Conservation (phyloP, 2,113 vertebrate species). For the Siniperca knerii region DNA sequence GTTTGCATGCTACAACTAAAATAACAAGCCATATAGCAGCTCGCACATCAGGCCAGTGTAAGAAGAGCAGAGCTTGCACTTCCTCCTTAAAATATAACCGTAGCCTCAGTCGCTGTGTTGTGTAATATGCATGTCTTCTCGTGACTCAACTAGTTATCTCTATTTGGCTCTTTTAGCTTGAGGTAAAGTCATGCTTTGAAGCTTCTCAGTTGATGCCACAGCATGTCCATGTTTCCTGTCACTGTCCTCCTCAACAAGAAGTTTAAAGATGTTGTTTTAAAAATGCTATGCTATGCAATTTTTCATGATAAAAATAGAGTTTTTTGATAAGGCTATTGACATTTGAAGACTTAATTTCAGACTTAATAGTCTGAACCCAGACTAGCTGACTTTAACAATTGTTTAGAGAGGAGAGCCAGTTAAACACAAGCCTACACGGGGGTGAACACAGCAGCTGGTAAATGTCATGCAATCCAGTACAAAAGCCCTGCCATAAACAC, state of each 20-base stretch:
- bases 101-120: slow-evolving; percentile 12
- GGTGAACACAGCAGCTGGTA: not conserved
- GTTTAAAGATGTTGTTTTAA: not conserved
- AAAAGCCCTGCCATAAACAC: slow-evolving; percentile 3
- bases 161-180: not conserved
- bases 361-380: not conserved
- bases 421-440: not conserved
- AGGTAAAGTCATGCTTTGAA: slow-evolving; percentile 14
- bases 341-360: not conserved
- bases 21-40: slow-evolving; percentile 32
- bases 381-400: not conserved
- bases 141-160: not conserved
- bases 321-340: not conserved
- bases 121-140: slow-evolving; percentile 16
- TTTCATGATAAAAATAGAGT: not conserved
- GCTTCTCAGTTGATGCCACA: not conserved
- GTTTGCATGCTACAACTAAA: slow-evolving; percentile 40
- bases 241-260: not conserved
- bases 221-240: not conserved
- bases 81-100: not conserved
- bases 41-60: slow-evolving; percentile 8
- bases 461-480: not conserved
- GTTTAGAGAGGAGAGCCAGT: not conserved
- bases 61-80: not conserved
- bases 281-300: not conserved